Evolutionary conservation across 2,113 vertebrate species (phyloP).

Genomic region (Andinoacara biseriatus): DNA sequence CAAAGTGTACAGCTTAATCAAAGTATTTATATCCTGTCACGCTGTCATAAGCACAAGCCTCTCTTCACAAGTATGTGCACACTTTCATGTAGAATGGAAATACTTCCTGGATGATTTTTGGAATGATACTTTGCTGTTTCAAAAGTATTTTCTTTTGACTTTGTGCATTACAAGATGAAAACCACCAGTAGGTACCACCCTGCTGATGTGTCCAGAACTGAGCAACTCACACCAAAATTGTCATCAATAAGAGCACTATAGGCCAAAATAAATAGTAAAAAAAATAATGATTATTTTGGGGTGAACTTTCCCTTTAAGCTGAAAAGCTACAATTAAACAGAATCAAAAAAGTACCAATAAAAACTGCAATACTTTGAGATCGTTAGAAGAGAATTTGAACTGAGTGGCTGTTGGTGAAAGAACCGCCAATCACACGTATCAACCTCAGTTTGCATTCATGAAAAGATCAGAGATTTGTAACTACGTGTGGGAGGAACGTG

Average conservation of each 20-base stretch:
- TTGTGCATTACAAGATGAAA: too few relatives aligned
- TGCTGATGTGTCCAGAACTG: too few relatives aligned
- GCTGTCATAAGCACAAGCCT: accelerated
- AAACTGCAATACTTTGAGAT: background rate
- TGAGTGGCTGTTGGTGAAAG: background rate
- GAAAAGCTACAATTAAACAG: too few relatives aligned
- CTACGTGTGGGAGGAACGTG: background rate
- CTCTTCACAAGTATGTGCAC: background rate
- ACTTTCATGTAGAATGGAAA: background rate
- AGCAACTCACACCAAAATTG: too few relatives aligned
- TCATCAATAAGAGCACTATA: too few relatives aligned
- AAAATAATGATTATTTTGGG: too few relatives aligned
- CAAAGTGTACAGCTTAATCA: background rate
- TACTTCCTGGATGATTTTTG: background rate
- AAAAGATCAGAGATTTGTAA: background rate
- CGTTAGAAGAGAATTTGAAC: background rate
- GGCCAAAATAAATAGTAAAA: too few relatives aligned
- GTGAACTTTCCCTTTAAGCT: too few relatives aligned
- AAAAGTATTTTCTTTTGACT: too few relatives aligned
- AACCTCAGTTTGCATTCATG: background rate
- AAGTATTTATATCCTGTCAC: background rate
- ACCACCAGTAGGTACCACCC: too few relatives aligned
- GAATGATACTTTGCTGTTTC: background rate
- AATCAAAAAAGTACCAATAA: background rate
- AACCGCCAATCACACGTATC: background rate